phyloP scores from a whole-genome alignment of 2,797 vertebrate genomes.

The Erethizon dorsatum region DNA sequence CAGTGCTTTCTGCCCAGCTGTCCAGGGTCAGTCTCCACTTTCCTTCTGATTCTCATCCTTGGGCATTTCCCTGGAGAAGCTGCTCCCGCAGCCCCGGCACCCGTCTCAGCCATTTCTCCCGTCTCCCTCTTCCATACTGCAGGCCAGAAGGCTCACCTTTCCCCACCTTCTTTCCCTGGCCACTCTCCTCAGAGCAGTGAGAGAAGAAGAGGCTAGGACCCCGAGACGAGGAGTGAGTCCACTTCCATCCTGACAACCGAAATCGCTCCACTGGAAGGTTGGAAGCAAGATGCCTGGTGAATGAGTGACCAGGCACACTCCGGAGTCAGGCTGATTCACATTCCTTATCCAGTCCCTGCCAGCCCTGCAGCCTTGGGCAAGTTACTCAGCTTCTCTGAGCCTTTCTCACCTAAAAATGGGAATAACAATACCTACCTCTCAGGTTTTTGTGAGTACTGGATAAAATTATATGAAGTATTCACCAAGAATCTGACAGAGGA shows the following conservation, averaged over 20 bases:
- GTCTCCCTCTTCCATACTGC: background rate
- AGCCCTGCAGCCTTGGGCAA: background rate
- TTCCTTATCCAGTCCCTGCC: background rate
- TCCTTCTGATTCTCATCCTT: background rate
- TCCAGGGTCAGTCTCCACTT: background rate
- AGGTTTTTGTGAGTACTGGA: background rate
- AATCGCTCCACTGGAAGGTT: background rate
- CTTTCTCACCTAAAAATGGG: background rate
- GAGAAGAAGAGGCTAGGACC: background rate
- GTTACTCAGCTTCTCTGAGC: conserved; percentile 38
- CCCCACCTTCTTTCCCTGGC: background rate
- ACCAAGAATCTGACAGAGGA: background rate
- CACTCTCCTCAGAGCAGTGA: background rate
- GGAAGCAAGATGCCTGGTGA: background rate
- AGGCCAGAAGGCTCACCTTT: background rate
- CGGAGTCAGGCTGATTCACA: background rate
- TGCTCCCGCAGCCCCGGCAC: background rate
- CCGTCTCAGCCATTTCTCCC: background rate
- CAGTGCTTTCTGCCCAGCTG: background rate
- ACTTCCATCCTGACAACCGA: background rate
- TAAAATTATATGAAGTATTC: background rate
- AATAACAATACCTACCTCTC: background rate
- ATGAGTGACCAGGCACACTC: background rate
- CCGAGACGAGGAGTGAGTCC: background rate
- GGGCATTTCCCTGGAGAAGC: background rate